Conservation (phyloP, 2,888 invertebrate genomes). For the Monoplex corrugatus region DNA sequence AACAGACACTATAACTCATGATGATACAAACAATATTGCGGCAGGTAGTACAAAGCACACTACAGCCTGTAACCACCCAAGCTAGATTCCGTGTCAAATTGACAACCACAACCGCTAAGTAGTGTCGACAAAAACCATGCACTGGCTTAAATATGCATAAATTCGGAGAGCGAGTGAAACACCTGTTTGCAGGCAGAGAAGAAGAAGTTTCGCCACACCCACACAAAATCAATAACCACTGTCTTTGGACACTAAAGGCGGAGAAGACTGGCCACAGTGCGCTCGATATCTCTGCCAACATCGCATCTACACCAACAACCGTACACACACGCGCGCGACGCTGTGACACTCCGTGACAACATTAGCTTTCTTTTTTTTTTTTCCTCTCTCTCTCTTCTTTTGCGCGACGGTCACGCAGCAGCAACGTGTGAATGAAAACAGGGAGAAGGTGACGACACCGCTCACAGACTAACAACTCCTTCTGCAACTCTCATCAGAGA, state of each 20-base stretch:
- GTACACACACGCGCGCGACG: neutral
- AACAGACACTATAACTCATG: too few relatives aligned
- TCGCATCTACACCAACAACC: neutral
- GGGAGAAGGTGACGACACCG: neutral
- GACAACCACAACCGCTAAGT: too few relatives aligned
- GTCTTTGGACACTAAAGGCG: too few relatives aligned
- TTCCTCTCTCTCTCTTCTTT: neutral
- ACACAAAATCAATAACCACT: conserved; percentile 5
- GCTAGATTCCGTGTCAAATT: too few relatives aligned
- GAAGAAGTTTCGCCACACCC: neutral
- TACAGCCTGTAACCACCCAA: too few relatives aligned
- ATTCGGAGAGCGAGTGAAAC: neutral
- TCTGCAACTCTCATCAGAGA: neutral
- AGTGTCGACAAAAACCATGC: too few relatives aligned
- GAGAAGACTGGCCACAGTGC: too few relatives aligned
- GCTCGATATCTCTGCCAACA: too few relatives aligned
- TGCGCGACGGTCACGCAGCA: neutral
- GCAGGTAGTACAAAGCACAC: too few relatives aligned
- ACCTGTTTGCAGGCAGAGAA: neutral
- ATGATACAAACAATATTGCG: too few relatives aligned
- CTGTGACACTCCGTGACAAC: neutral
- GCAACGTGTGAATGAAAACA: conserved; percentile 4
- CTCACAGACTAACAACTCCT: neutral
- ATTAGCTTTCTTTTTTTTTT: too few relatives aligned
- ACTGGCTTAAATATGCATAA: too few relatives aligned